Evolutionary conservation across 92 coral and sea anemone genomes (phyloP), one percentile per base, ranked within the genome.

Genomic region (Zoanthus sociatus): DNA sequence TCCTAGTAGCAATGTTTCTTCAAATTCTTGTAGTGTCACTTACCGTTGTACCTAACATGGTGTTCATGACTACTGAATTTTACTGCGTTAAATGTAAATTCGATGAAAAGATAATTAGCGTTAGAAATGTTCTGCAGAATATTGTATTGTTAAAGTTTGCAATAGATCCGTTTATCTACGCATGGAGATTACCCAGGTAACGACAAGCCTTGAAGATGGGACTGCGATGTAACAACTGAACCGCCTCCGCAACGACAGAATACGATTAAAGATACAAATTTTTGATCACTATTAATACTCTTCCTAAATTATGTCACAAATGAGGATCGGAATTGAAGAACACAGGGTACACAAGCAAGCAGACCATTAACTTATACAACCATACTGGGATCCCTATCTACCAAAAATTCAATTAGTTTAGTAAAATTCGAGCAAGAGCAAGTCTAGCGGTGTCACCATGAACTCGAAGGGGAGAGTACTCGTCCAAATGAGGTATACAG

Each of bases 141-240:
- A 46, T 26, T 1, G 74, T 81, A 44, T 18, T 81, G 60, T 9
- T 81, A 61, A 81, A 81, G 60, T 81, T 81, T 66, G 85, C 75
- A 6, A 73, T 61, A 47, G 85, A 81, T 42, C 85, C 85, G 7
- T 81, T 81, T 47, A 66, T 81, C 45, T 81, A 81, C 20, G 85
- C 85, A 11, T 81, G 85, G 85, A 81, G 85, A 16, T 9, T 81
- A 30, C 75, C 85, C 10, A 66, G 75, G 44, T 44, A 81, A 21
- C 85, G 84, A 1, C 73, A 30, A 8, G 71, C 84, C 54, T 26
- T 81, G 45, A 51, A 66, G 73, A 3, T 81, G 73, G 85, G 74
- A 47, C 42, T 81, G 0, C 44, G 75, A 66, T 64, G 85, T 46
- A 66, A 50, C 12, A 47, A 26, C 3, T 2, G 60, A 33, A 9